phyloP scores from a whole-genome alignment of 2,113 vertebrate genomes.

The Agelaius phoeniceus region DNA sequence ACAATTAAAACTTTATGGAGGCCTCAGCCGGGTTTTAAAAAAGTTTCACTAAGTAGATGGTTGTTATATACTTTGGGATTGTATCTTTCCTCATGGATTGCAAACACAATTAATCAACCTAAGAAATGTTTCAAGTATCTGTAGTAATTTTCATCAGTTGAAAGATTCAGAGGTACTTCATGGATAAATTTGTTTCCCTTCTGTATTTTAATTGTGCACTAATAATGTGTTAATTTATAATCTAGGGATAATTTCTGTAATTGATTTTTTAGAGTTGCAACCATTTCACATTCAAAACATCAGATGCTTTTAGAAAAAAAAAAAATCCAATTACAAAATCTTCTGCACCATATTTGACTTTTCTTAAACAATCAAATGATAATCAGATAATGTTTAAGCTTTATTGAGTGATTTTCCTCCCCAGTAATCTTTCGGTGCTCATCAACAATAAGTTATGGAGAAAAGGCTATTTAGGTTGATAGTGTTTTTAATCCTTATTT shows the following conservation, averaged over 20 bases:
- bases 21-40: neutral
- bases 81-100: neutral
- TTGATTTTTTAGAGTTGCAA: neutral
- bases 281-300: neutral
- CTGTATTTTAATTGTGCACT: neutral
- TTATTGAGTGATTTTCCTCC: neutral
- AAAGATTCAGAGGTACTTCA: neutral
- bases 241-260: neutral
- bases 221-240: constrained; percentile 2
- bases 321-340: neutral
- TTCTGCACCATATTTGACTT: neutral
- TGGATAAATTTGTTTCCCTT: neutral
- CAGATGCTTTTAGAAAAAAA: neutral
- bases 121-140: neutral
- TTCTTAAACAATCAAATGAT: neutral
- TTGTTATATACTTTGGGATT: neutral
- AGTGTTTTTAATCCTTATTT: neutral
- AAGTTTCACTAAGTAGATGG: neutral
- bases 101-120: neutral
- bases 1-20: neutral
- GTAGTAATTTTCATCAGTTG: neutral
- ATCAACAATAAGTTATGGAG: neutral
- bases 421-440: neutral
- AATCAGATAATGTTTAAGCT: constrained; percentile 23
- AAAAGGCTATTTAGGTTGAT: constrained; percentile 2